Evolutionary conservation across 2,797 vertebrate species (phyloP).

Genomic region (Sardinella longiceps): DNA sequence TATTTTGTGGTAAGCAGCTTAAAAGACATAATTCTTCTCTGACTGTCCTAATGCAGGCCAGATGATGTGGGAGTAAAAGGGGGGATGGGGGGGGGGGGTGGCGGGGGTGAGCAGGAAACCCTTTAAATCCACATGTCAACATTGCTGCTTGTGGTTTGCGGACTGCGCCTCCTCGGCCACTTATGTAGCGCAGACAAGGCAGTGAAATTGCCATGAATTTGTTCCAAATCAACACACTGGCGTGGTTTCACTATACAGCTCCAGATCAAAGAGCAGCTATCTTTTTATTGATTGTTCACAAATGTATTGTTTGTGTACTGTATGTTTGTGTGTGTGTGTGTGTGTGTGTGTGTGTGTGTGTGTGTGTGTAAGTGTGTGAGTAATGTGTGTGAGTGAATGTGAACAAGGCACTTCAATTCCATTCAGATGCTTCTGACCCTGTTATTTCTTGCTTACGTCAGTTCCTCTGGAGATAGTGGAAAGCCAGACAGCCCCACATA

Average conservation of each 20-base stretch:
- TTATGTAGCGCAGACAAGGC: conserved; percentile 56
- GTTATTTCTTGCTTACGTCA: conserved; percentile 8
- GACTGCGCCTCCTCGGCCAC: conserved; percentile 45
- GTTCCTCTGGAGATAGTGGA: not conserved
- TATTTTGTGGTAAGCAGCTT: conserved; percentile 30
- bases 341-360: not conserved
- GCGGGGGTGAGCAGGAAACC: conserved; percentile 7
- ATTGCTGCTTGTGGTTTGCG: conserved; percentile 49
- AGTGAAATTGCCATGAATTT: conserved; percentile 52
- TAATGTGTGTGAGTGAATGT: not conserved
- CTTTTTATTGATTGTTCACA: not conserved
- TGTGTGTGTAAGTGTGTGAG: not conserved
- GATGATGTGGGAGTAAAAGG: conserved; percentile 37
- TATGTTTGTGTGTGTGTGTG: conserved; percentile 17
- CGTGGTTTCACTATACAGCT: conserved; percentile 6
- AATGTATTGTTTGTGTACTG: not conserved
- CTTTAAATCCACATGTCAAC: conserved; percentile 46
- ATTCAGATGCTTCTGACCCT: not conserved
- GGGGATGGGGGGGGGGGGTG: no score
- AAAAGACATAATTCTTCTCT: conserved; percentile 36
- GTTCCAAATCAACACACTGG: conserved; percentile 48
- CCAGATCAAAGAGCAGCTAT: not conserved
- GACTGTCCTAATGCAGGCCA: conserved; percentile 42
- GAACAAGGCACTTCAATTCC: not conserved
- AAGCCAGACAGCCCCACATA: not conserved